Conservation (phyloP, 2,113 vertebrate genomes). For the Cettia cetti region DNA sequence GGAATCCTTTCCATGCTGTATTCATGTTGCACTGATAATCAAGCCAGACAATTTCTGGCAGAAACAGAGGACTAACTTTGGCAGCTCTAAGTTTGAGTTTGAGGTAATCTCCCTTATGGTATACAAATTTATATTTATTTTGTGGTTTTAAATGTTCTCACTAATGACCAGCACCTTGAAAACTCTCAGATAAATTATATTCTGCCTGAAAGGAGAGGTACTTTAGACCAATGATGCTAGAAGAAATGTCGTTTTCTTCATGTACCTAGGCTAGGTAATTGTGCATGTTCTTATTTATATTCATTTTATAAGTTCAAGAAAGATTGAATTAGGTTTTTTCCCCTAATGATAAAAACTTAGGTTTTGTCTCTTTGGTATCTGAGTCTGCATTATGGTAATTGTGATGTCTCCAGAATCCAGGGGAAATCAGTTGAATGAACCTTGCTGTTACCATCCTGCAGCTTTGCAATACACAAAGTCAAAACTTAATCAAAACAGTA, state of each 20-base stretch:
- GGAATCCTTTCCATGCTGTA: constrained; percentile 95
- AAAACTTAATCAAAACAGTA: neutral
- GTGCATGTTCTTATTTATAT: neutral
- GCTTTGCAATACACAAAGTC: neutral
- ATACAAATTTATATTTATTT: neutral
- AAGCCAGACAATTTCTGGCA: constrained; percentile 99
- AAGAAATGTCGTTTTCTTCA: neutral
- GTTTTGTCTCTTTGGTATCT: neutral
- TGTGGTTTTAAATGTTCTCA: neutral
- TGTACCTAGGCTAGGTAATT: neutral
- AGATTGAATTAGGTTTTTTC: neutral
- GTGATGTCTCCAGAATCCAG: neutral
- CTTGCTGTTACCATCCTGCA: neutral
- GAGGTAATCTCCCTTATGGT: constrained; percentile 78
- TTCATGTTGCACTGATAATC: constrained; percentile 97
- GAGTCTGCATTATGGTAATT: neutral
- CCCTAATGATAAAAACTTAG: neutral
- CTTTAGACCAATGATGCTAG: neutral
- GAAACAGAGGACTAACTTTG: constrained; percentile 98
- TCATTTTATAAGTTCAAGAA: neutral
- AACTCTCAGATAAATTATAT: neutral
- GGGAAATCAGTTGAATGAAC: neutral
- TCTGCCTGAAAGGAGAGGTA: neutral
- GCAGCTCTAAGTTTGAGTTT: constrained; percentile 99
- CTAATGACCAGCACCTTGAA: neutral